Evolutionary conservation across 2,113 vertebrate genomes (phyloP).

Genomic region (Recurvirostra avosetta): DNA sequence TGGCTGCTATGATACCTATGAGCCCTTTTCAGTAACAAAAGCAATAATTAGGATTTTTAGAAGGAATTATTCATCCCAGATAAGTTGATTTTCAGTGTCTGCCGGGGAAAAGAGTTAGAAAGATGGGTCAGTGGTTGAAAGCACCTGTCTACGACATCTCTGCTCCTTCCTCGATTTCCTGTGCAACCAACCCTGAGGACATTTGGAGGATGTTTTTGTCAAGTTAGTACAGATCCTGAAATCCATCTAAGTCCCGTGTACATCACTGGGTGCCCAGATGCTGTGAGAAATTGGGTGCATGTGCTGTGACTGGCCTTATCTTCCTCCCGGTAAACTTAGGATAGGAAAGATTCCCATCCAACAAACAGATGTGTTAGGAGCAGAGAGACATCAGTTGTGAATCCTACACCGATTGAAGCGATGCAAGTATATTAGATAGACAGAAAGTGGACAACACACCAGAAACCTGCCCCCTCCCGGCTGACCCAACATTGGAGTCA

Average conservation of each 20-base stretch:
- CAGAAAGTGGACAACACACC: neutral
- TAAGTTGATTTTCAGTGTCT: neutral
- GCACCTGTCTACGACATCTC: neutral
- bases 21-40: neutral
- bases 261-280: neutral
- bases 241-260: neutral
- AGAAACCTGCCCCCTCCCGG: accelerated
- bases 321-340: neutral
- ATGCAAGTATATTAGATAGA: neutral
- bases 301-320: neutral
- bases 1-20: neutral
- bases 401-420: accelerated
- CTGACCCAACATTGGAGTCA: accelerated
- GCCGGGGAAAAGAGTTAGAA: neutral
- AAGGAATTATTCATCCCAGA: neutral
- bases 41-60: neutral
- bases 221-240: neutral
- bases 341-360: neutral
- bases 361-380: neutral
- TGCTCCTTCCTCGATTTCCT: neutral
- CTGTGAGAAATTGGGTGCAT: neutral
- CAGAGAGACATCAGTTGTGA: neutral
- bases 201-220: neutral
- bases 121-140: neutral
- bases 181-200: neutral